These are phyloP conservation scores for Bradypodion ventrale DNA, from an alignment of 2,797 vertebrate species.

Conservation along the genomic window DNA sequence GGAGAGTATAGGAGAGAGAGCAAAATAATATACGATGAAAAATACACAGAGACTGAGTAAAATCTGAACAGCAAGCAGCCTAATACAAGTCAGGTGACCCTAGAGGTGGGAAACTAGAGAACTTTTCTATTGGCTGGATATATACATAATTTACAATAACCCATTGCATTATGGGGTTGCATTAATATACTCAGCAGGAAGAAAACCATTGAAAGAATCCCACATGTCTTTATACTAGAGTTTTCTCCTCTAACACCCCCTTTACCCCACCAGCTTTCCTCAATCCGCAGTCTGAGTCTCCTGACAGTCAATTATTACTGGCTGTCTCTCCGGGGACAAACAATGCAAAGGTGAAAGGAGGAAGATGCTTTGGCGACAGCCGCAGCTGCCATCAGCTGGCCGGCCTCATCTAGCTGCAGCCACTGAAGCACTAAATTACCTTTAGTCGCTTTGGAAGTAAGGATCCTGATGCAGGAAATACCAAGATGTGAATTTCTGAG, in stretches of 20 bases:
- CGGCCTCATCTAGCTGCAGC: background rate
- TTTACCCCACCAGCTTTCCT: background rate
- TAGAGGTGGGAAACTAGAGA: too few relatives aligned
- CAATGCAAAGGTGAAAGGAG: slow-evolving; percentile 1
- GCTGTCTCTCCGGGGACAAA: slow-evolving; percentile 2
- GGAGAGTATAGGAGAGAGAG: too few relatives aligned
- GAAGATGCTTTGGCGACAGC: background rate
- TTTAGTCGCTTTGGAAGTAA: slow-evolving; percentile 3
- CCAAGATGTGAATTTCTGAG: too few relatives aligned
- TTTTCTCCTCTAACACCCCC: background rate
- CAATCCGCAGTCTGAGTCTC: background rate
- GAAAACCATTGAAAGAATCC: too few relatives aligned
- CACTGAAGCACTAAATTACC: slow-evolving; percentile 5
- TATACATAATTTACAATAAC: too few relatives aligned
- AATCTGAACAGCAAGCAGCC: too few relatives aligned
- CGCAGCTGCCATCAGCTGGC: background rate
- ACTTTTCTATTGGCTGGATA: too few relatives aligned
- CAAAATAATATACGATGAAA: too few relatives aligned
- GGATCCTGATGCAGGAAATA: background rate
- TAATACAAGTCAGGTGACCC: too few relatives aligned
- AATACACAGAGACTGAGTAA: too few relatives aligned
- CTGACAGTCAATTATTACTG: slow-evolving; percentile 14
- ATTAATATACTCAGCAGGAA: too few relatives aligned
- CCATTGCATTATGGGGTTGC: too few relatives aligned
- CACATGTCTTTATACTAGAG: background rate